phyloP scores from a whole-genome alignment of 2,797 vertebrate species.

The Neoniphon sammara region DNA sequence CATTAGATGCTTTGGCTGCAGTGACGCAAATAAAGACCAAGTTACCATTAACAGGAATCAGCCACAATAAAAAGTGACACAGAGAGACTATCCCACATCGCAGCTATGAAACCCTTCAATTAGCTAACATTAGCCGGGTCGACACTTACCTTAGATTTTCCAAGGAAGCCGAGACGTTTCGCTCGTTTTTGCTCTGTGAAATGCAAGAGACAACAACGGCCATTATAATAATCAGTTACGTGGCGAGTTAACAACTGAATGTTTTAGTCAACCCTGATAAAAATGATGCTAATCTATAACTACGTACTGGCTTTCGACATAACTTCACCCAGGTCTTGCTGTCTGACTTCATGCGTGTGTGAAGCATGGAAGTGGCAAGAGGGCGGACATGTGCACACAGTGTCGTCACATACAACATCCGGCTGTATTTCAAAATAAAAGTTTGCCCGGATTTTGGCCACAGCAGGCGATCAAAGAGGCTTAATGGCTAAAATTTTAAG shows the following conservation, averaged over 20 bases:
- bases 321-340: not conserved
- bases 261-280: not conserved
- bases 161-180: conserved; percentile 77
- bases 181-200: conserved; percentile 83
- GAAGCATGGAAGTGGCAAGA: too few species aligned
- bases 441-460: too few species aligned
- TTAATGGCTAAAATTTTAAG: too few species aligned
- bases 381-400: conserved; percentile 8
- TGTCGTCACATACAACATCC: conserved; percentile 51
- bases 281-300: not conserved
- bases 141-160: conserved; percentile 78
- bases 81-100: too few species aligned
- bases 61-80: too few species aligned
- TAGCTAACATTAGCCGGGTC: not conserved
- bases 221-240: not conserved
- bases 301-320: conserved; percentile 85
- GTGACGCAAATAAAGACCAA: too few species aligned
- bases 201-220: conserved; percentile 14
- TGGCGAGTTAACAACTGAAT: not conserved
- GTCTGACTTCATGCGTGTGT: conserved; percentile 66
- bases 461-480: too few species aligned
- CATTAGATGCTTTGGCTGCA: too few species aligned
- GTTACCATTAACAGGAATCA: too few species aligned
- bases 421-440: conserved; percentile 68
- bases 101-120: not conserved